Evolutionary conservation across 2,113 vertebrate species (phyloP).

Genomic region (Spea multiplicata): DNA sequence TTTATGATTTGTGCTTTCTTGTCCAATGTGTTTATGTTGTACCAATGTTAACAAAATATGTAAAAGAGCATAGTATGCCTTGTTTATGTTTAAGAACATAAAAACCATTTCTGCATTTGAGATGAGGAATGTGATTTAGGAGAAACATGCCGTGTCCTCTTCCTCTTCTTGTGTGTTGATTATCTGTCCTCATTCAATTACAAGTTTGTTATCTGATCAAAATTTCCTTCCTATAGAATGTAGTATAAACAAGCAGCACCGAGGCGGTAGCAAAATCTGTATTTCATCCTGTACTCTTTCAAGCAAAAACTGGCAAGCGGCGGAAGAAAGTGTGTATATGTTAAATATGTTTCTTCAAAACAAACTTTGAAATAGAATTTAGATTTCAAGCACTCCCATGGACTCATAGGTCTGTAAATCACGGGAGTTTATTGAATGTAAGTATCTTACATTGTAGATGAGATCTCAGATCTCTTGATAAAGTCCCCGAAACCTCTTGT

Average conservation of each 20-base stretch:
- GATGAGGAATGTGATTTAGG: slow-evolving; percentile 13
- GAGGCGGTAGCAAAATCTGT: neutral
- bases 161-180: slow-evolving; percentile 13
- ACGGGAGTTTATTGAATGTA: neutral
- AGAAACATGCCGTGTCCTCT: neutral
- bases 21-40: neutral
- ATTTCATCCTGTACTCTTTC: neutral
- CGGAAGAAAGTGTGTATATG: slow-evolving; percentile 5
- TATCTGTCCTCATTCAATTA: slow-evolving; percentile 10
- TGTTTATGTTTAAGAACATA: neutral
- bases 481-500: neutral
- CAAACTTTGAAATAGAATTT: slow-evolving; percentile 16
- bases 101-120: neutral
- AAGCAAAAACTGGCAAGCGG: neutral
- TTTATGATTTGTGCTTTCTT: too few relatives aligned
- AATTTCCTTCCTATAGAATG: slow-evolving; percentile 26
- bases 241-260: neutral
- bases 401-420: neutral
- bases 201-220: slow-evolving; percentile 14
- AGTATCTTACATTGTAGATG: neutral
- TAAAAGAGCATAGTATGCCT: neutral
- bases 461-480: neutral
- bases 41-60: neutral
- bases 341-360: slow-evolving; percentile 15
- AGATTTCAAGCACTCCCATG: slow-evolving; percentile 11